Conservation (phyloP, 2,113 vertebrate species). For the Lonchura striata region DNA sequence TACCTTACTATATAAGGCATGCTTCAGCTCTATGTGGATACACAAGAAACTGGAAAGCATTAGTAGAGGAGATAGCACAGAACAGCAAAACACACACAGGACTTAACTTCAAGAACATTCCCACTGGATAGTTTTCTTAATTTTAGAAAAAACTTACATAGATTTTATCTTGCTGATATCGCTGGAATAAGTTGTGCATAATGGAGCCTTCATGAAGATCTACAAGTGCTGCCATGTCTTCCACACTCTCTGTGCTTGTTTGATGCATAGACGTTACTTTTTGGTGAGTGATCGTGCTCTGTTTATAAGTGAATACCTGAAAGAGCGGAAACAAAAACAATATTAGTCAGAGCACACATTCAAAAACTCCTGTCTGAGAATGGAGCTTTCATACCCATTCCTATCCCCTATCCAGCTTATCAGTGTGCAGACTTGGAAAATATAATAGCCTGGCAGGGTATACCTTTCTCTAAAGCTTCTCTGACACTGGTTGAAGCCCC, state of each 20-base stretch:
- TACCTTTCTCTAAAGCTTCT: neutral
- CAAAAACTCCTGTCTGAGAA: neutral
- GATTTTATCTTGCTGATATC: conserved; percentile 87
- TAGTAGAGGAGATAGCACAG: neutral
- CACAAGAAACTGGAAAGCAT: neutral
- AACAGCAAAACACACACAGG: neutral
- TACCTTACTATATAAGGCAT: neutral
- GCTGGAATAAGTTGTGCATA: conserved; percentile 90
- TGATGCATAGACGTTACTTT: conserved; percentile 89
- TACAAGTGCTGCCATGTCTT: conserved; percentile 90
- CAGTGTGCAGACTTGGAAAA: neutral
- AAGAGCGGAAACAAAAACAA: neutral
- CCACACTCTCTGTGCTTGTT: conserved; percentile 78
- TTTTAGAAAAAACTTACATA: conserved; percentile 83
- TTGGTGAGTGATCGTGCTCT: conserved; percentile 88
- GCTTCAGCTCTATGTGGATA: neutral
- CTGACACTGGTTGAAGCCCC: neutral
- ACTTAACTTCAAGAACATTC: neutral
- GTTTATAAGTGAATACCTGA: conserved; percentile 96
- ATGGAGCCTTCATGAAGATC: conserved; percentile 96
- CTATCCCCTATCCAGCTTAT: neutral
- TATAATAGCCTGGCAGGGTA: neutral
- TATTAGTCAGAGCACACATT: neutral
- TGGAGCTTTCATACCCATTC: neutral
- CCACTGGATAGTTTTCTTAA: neutral